Conservation (phyloP, 2,797 vertebrate species). For the Bovichtus variegatus region DNA sequence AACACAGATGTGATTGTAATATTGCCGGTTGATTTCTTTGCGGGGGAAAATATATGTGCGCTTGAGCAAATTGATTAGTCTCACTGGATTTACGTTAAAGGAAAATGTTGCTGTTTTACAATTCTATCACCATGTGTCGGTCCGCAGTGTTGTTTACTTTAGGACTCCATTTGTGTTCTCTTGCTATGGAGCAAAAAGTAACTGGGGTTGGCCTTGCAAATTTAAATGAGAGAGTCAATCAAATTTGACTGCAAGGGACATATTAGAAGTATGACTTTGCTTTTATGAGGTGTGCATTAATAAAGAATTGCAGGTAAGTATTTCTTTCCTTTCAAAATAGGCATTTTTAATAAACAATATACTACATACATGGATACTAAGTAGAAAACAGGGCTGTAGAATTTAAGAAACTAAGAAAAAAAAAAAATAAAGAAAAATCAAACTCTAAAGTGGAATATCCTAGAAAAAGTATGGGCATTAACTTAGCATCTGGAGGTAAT, state of each 20-base stretch:
- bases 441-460: not conserved
- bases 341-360: not conserved
- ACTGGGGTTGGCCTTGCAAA: constrained; percentile 13
- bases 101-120: constrained; percentile 38
- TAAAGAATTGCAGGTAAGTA: not conserved
- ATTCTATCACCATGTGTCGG: constrained; percentile 10
- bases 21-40: constrained; percentile 71
- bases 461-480: not conserved
- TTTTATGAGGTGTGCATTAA: not conserved
- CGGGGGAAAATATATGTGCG: constrained; percentile 46
- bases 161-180: not conserved
- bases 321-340: not conserved
- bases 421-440: rapidly evolving
- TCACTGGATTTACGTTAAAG: constrained; percentile 50
- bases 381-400: not conserved
- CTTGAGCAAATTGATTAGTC: constrained; percentile 73
- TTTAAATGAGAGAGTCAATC: constrained; percentile 3
- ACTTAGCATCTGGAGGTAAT: not conserved
- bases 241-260: constrained; percentile 22
- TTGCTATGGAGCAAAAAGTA: constrained; percentile 1
- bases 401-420: not conserved
- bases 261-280: not conserved
- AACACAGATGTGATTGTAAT: constrained; percentile 76
- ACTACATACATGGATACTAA: not conserved
- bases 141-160: not conserved